These are phyloP conservation scores for Alauda arvensis DNA, from an alignment of 2,797 vertebrate genomes.

Conservation along the genomic window DNA sequence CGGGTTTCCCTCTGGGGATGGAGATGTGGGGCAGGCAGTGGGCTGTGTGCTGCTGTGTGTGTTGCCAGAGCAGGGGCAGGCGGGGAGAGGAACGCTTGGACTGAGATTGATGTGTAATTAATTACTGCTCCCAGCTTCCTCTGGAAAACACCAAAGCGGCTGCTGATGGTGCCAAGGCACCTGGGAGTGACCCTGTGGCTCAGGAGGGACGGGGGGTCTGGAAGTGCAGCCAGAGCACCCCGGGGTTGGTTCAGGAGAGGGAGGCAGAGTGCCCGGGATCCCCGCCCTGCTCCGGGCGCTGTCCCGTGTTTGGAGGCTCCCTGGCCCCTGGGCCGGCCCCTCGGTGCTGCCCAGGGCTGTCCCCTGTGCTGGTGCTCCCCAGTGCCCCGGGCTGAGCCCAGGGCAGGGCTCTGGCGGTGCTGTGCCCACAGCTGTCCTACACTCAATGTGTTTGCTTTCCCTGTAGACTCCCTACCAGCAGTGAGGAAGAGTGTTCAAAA, in stretches of 20 bases:
- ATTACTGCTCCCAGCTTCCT: neutral
- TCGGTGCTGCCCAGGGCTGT: neutral
- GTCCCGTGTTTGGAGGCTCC: constrained; percentile 63
- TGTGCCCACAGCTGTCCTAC: constrained; percentile 56
- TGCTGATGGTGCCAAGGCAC: neutral
- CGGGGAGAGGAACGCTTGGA: neutral
- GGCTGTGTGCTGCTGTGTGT: neutral
- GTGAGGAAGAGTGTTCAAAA: constrained; percentile 82
- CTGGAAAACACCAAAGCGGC: neutral
- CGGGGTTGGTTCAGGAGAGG: neutral
- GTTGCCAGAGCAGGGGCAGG: neutral
- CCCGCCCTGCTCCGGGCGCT: neutral
- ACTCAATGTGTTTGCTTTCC: constrained; percentile 77
- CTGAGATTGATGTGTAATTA: neutral
- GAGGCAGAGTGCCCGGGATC: accelerated
- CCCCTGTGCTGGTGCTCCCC: neutral
- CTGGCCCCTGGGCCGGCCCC: no score
- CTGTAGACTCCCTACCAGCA: constrained; percentile 76
- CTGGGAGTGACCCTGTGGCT: neutral
- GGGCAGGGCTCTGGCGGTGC: constrained; percentile 16
- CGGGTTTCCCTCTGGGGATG: neutral
- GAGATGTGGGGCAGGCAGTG: neutral
- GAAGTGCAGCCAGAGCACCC: neutral
- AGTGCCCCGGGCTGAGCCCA: neutral
- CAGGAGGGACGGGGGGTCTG: neutral